phyloP scores from a whole-genome alignment of 2,113 vertebrate genomes.

The Nibea albiflora region DNA sequence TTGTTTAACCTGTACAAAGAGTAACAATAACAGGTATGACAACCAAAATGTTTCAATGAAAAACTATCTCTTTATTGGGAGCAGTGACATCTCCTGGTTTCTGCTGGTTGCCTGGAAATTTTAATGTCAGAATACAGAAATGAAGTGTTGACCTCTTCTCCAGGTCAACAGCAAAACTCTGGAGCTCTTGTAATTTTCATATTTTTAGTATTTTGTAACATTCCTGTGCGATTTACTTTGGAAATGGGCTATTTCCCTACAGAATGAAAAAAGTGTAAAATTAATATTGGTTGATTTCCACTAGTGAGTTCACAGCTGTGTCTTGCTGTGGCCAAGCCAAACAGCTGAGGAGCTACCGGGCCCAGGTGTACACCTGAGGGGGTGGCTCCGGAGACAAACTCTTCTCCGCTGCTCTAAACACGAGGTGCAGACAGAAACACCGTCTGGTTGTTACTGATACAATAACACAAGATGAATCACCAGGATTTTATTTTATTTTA shows the following conservation, averaged over 20 bases:
- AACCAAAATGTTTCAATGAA: background rate
- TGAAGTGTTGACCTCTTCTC: slow-evolving; percentile 9
- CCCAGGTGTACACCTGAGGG: slow-evolving; percentile 52
- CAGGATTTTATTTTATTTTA: slow-evolving; percentile 40
- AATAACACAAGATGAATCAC: slow-evolving; percentile 68
- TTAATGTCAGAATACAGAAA: background rate
- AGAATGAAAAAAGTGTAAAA: slow-evolving; percentile 50
- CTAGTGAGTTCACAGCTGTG: slow-evolving; percentile 45
- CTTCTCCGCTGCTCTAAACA: slow-evolving; percentile 28
- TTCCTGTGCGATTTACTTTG: slow-evolving; percentile 47
- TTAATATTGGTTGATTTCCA: slow-evolving; percentile 62
- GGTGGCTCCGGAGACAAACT: slow-evolving; percentile 45
- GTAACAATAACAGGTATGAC: background rate
- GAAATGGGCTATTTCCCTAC: slow-evolving; percentile 59
- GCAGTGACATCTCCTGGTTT: background rate
- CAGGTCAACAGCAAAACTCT: slow-evolving; percentile 38
- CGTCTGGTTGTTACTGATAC: slow-evolving; percentile 62
- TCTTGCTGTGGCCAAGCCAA: slow-evolving; percentile 65
- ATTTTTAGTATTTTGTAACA: slow-evolving; percentile 34
- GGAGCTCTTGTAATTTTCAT: slow-evolving; percentile 27
- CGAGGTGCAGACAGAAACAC: slow-evolving; percentile 66
- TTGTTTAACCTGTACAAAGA: slow-evolving; percentile 9
- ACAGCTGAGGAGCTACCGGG: slow-evolving; percentile 66
- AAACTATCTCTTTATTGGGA: background rate
- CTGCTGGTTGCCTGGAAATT: background rate